Conservation (phyloP, 1,140 invertebrate species). For the Cyphomyrmex costatus region DNA sequence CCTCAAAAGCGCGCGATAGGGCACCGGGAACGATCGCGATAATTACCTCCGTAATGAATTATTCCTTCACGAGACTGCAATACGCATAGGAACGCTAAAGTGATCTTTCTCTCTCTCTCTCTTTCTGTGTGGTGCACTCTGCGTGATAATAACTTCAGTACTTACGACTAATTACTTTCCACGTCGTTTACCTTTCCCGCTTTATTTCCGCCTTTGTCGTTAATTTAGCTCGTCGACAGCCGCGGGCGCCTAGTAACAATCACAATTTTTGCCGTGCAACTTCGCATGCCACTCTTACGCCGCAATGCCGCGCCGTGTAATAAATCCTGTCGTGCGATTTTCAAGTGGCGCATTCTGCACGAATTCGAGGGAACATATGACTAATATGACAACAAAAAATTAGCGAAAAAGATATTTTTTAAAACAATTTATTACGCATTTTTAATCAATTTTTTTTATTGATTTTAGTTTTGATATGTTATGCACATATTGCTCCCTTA, state of each 20-base stretch:
- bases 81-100: slow-evolving; percentile 17
- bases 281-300: slow-evolving; percentile 22
- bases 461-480: background rate
- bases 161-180: slow-evolving; percentile 69
- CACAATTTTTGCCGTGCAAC: slow-evolving; percentile 53
- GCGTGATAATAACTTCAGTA: slow-evolving; percentile 53
- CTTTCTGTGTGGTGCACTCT: background rate
- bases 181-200: slow-evolving; percentile 35
- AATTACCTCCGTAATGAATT: slow-evolving; percentile 27
- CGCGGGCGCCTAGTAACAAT: slow-evolving; percentile 53
- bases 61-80: slow-evolving; percentile 15
- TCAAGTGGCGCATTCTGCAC: background rate
- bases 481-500: background rate
- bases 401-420: background rate
- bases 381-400: background rate
- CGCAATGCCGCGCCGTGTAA: background rate
- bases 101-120: slow-evolving; percentile 17
- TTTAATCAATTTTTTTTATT: background rate
- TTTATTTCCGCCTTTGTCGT: slow-evolving; percentile 52
- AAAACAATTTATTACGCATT: background rate
- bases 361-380: background rate
- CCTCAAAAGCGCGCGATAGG: background rate
- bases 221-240: slow-evolving; percentile 50
- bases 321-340: background rate
- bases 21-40: background rate